Evolutionary conservation across 64 coral and sea anemone genomes (phyloP).

Genomic region (Actinia tenebrosa): DNA sequence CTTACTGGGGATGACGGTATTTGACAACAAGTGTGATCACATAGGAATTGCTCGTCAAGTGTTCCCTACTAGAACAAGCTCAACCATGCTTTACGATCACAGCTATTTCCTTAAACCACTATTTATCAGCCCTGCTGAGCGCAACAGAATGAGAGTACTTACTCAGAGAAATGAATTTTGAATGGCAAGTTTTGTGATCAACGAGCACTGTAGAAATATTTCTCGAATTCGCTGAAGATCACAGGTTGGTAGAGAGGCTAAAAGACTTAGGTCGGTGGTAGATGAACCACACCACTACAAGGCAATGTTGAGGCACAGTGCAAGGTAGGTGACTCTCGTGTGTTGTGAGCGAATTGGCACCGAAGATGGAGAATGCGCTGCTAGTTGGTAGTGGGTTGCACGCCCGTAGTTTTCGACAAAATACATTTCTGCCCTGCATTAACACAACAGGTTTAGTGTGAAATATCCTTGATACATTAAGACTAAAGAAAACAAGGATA

Average conservation of each 20-base stretch:
- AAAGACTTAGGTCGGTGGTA: constrained; percentile 22
- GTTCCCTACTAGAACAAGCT: background rate
- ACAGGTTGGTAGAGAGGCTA: constrained; percentile 16
- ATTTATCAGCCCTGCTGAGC: background rate
- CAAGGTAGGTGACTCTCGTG: constrained; percentile 15
- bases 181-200: constrained; percentile 29
- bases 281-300: constrained; percentile 17
- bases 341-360: constrained; percentile 24
- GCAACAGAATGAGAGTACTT: constrained; percentile 27
- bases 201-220: constrained; percentile 20
- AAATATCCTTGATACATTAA: constrained; percentile 4
- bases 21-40: background rate
- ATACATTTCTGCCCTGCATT: constrained; percentile 24
- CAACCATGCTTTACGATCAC: background rate
- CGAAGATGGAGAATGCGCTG: constrained; percentile 32
- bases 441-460: constrained; percentile 21
- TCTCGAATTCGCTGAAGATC: constrained; percentile 33
- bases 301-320: constrained; percentile 23
- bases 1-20: background rate
- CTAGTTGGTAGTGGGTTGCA: constrained; percentile 22
- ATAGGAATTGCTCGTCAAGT: background rate
- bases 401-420: constrained; percentile 22
- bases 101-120: background rate
- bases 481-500: background rate
- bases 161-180: constrained; percentile 26